A percentile compares a stretch with the other conserved stretches of the same genome.
phyloP scores from a whole-genome alignment of 2,113 vertebrate species.

The Microcebus lehilahytsara region DNA sequence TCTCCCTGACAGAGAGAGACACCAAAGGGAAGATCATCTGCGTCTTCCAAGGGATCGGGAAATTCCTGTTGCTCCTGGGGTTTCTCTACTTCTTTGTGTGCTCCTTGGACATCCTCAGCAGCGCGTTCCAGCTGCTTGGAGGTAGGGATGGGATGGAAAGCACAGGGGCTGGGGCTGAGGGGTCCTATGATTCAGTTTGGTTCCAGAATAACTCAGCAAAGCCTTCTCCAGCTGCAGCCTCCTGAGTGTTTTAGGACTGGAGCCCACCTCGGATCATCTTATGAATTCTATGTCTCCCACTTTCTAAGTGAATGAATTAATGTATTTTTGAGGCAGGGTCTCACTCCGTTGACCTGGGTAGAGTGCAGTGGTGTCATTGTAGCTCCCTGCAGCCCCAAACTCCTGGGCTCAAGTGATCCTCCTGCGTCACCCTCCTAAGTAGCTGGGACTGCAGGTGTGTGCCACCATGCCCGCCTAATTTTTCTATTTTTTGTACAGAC shows the following conservation, averaged over 20 bases:
- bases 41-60: constrained; percentile 84
- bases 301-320: neutral
- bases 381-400: too few species aligned
- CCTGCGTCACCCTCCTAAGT: too few species aligned
- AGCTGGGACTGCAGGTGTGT: too few species aligned
- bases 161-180: neutral
- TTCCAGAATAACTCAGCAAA: neutral
- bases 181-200: neutral
- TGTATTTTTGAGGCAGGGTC: neutral
- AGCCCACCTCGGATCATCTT: neutral
- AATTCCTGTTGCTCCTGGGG: constrained; percentile 86
- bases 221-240: neutral
- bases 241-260: neutral
- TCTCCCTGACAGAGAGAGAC: constrained; percentile 86
- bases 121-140: constrained; percentile 96
- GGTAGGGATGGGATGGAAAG: constrained; percentile 83
- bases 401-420: too few species aligned
- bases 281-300: neutral
- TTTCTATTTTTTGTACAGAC: too few species aligned
- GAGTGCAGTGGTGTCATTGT: too few species aligned
- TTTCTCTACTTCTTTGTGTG: constrained; percentile 97
- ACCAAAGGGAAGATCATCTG: constrained; percentile 88
- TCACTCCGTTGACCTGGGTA: too few species aligned
- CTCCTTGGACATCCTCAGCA: constrained; percentile 95
- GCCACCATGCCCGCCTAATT: too few species aligned